Evolutionary conservation across 92 coral and sea anemone genomes (phyloP), one percentile per base, ranked within the genome.

Genomic region (Actinernus sp.): DNA sequence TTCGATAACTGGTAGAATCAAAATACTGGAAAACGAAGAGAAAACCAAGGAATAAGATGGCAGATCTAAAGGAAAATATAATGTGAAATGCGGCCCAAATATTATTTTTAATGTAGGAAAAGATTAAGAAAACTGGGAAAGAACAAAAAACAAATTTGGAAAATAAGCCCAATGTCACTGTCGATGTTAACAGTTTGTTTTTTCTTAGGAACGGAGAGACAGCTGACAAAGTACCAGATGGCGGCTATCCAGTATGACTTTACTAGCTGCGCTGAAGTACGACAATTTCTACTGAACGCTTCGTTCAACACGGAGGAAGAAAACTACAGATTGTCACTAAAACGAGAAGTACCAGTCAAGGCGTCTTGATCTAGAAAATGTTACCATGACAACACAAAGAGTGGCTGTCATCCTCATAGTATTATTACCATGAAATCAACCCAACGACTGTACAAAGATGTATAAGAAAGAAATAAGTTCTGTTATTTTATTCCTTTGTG

Each of bases 251-350:
- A 94, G 71, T 94, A 91, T 71, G 93, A 83, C 92, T 91, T 87
- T 33, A 60, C 83, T 26, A 94, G 87, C 59, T 80, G 74, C 32
- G 85, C 82, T 2, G 90, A 80, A 4, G 82, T 82, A 4, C 82
- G 83, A 17, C 86, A 94, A 34, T 94, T 90, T 48, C 87, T 94
- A 12, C 90, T 94, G 3, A 91, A 86, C 73, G 91, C 92, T 3
- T 71, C 97, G 9, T 91, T 94, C 51, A 94, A 94, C 76, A 79
- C 98, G 1, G 98, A 94, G 32, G 97, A 94, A 73, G 98, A 94
- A 20, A 94, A 94, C 66, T 94, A 94, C 81, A 94, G 91, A 31
- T 92, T 90, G 45, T 94, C 98, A 3, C 63, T 94, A 27, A 92
- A 94, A 58, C 82, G 95, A 16, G 98, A 94, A 74, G 70, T 85